Conservation (phyloP, 2,113 vertebrate genomes). For the Hiodon tergisus region DNA sequence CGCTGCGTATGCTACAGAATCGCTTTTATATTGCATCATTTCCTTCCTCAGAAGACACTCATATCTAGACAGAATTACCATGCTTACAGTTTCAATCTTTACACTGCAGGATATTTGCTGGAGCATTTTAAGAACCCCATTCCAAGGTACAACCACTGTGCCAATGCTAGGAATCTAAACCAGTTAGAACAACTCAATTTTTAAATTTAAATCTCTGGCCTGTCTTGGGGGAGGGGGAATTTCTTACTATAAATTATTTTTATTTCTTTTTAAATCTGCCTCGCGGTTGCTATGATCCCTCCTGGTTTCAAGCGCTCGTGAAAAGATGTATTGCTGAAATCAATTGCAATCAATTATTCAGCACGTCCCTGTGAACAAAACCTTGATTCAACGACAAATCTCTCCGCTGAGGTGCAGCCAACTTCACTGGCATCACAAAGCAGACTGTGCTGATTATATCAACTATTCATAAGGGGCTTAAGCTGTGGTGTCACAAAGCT, state of each 20-base stretch:
- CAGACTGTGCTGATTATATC: constrained; percentile 9
- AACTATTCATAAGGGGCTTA: constrained; percentile 9
- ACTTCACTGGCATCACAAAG: constrained; percentile 1
- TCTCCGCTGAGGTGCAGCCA: neutral
- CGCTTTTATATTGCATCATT: too few relatives aligned
- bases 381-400: constrained; percentile 15
- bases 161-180: too few relatives aligned
- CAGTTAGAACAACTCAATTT: neutral
- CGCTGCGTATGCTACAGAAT: neutral
- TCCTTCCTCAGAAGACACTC: neutral
- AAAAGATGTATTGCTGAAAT: constrained; percentile 7
- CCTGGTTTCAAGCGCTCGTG: constrained; percentile 4
- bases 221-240: neutral
- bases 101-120: neutral
- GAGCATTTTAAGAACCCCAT: neutral
- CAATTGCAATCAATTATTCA: constrained; percentile 22
- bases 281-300: neutral
- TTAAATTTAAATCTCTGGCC: neutral
- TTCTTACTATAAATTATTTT: neutral
- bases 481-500: neutral
- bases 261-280: neutral
- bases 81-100: neutral
- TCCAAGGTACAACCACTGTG: neutral
- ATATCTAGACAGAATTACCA: neutral
- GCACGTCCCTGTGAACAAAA: constrained; percentile 9